These are phyloP conservation scores for Phalacrocorax aristotelis DNA, from an alignment of 2,113 vertebrate genomes.

Conservation along the genomic window DNA sequence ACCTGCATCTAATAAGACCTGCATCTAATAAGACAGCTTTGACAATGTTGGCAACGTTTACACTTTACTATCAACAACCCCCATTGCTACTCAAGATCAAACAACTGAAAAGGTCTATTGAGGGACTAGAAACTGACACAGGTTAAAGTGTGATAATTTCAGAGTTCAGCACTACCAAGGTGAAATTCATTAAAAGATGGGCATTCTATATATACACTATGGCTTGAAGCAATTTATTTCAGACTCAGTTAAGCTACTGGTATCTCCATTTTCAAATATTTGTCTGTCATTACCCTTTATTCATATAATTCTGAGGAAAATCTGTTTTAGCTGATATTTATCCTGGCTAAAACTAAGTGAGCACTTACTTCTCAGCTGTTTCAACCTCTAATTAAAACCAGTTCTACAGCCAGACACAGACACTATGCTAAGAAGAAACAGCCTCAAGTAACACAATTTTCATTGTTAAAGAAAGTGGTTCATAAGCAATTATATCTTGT, in stretches of 20 bases:
- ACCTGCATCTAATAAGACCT: neutral
- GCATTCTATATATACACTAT: neutral
- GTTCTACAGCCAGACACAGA: conserved; percentile 20
- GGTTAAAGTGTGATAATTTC: neutral
- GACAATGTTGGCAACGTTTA: neutral
- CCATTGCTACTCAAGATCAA: neutral
- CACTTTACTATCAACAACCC: neutral
- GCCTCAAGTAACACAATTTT: conserved; percentile 35
- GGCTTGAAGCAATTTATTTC: neutral
- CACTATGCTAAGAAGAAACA: conserved; percentile 28
- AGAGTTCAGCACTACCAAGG: neutral
- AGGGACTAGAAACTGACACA: neutral
- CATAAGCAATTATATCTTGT: conserved; percentile 77
- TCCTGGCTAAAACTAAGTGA: conserved; percentile 35
- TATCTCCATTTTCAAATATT: conserved; percentile 22
- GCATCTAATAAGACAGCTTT: neutral
- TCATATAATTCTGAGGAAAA: conserved; percentile 4
- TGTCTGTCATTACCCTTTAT: conserved; percentile 2
- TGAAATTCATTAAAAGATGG: neutral
- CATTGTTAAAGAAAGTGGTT: conserved; percentile 48
- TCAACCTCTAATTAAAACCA: conserved; percentile 63
- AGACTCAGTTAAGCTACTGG: neutral
- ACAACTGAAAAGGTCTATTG: neutral
- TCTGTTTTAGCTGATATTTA: conserved; percentile 20
- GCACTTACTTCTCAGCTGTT: conserved; percentile 10